A percentile compares a stretch with the other conserved stretches of the same genome.
Evolutionary conservation across 2,888 invertebrate species (phyloP).

Genomic region (Eulithis prunata): DNA sequence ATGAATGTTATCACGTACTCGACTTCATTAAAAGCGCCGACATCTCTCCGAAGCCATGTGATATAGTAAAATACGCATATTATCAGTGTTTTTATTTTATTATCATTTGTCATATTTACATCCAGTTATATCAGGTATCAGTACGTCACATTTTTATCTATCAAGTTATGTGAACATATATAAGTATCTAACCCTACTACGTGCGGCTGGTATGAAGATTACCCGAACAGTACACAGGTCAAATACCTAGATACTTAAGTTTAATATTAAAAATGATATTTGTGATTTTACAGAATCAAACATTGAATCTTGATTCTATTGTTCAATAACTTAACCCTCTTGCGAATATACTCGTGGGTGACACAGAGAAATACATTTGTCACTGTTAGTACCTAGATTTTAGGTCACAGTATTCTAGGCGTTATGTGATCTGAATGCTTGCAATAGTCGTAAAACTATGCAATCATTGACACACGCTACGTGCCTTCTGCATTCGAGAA

Average conservation of each 20-base stretch:
- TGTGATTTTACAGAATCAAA: too few relatives aligned
- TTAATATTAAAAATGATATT: too few relatives aligned
- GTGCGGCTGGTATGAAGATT: too few relatives aligned
- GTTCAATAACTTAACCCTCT: too few relatives aligned
- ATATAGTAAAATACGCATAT: neutral
- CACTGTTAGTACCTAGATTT: slow-evolving; percentile 13
- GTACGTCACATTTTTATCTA: too few relatives aligned
- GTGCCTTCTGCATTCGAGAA: slow-evolving; percentile 8
- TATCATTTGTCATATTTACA: neutral
- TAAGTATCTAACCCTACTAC: too few relatives aligned
- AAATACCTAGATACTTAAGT: too few relatives aligned
- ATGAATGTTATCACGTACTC: neutral
- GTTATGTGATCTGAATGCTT: slow-evolving; percentile 30
- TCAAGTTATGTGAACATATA: too few relatives aligned
- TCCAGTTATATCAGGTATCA: neutral
- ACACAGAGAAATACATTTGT: too few relatives aligned
- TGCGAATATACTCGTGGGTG: too few relatives aligned
- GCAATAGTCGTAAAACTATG: slow-evolving; percentile 23
- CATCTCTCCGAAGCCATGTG: neutral
- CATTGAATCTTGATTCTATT: too few relatives aligned
- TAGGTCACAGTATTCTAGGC: slow-evolving; percentile 37
- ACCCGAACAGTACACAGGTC: too few relatives aligned
- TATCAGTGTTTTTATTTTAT: neutral
- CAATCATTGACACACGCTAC: slow-evolving; percentile 8
- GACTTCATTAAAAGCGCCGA: neutral